These are phyloP conservation scores for Agrochola macilenta DNA, from an alignment of 2,888 invertebrate species.

Conservation along the genomic window DNA sequence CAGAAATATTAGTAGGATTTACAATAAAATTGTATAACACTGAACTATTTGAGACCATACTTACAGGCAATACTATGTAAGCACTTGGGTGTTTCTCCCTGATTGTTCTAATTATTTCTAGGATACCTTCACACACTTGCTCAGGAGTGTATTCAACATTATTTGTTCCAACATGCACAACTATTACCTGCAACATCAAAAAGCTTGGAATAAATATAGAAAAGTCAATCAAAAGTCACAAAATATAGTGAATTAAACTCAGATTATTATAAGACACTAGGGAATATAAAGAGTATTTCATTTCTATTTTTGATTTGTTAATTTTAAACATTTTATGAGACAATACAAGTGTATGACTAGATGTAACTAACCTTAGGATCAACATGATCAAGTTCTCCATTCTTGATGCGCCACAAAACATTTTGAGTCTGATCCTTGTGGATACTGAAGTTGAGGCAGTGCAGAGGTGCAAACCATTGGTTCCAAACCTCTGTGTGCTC, in stretches of 20 bases:
- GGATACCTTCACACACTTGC: conserved; percentile 95
- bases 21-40: background rate
- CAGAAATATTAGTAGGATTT: conserved; percentile 13
- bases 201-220: conserved; percentile 7
- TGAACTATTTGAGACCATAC: conserved; percentile 71
- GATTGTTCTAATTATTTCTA: conserved; percentile 94
- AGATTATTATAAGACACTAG: background rate
- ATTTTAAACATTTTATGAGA: background rate
- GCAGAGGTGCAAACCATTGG: conserved; percentile 97
- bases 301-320: background rate
- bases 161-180: conserved; percentile 97
- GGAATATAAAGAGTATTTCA: background rate
- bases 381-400: conserved; percentile 97
- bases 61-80: conserved; percentile 96
- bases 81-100: conserved; percentile 94
- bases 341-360: no score
- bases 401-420: conserved; percentile 96
- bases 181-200: conserved; percentile 92
- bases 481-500: conserved; percentile 97
- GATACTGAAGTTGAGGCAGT: conserved; percentile 97
- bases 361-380: conserved; percentile 93
- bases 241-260: background rate
- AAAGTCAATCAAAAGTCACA: background rate
- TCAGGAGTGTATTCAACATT: conserved; percentile 95
- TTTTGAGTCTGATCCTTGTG: conserved; percentile 97